Base-by-base conservation (phyloP, 2,888 invertebrate genomes). In the Ophioninae sp. region DNA sequence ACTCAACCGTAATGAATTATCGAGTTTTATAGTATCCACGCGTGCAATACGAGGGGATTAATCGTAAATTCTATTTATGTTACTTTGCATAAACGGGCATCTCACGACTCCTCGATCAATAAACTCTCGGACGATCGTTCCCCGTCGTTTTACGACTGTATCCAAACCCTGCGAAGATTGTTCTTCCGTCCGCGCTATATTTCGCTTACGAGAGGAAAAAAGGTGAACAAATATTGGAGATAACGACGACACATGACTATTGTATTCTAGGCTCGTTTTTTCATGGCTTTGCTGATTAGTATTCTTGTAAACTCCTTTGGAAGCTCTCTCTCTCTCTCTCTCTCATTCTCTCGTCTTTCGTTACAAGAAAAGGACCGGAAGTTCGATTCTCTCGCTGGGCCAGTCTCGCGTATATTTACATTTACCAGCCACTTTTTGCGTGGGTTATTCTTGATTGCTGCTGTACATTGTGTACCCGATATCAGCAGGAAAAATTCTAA, bases 281-380 rank as follows among this genome's bases (percentile, higher is more conserved):
- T 72, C 61, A n/a, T 21, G 41, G 59, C 37, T 65, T 23, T 64
- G n/a, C 50, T 67, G 50, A 77, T 80, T 81, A 77, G 81, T 77
- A 81, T 81, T 81, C 81, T 44, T 44, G 65, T 69, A 68, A 67
- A 79, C 65, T 61, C 37, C 70, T 77, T 77, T 44, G 59, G 13
- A 21, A 77, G 67, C 77, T 81, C 77, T 73, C 70, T 64, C 30
- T 30, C 30, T 30, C 30, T 30, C 30, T 30, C 77, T 73, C 70
- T 64, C 30, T 30, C 30, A 2, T 3, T 30, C 30, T 30, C 70
- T 41, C 74, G 56, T 69, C 70, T 81, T 76, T 81, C 77, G 72
- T 72, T 67, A 72, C 67, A 77, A 73, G 21, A 37, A 70, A 70
- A 75, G 41, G 39, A 41, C 65, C 81, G 81, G 81, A 81, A 81